Base-by-base conservation (phyloP, 1,140 invertebrate genomes). In the Megathymus violae region DNA sequence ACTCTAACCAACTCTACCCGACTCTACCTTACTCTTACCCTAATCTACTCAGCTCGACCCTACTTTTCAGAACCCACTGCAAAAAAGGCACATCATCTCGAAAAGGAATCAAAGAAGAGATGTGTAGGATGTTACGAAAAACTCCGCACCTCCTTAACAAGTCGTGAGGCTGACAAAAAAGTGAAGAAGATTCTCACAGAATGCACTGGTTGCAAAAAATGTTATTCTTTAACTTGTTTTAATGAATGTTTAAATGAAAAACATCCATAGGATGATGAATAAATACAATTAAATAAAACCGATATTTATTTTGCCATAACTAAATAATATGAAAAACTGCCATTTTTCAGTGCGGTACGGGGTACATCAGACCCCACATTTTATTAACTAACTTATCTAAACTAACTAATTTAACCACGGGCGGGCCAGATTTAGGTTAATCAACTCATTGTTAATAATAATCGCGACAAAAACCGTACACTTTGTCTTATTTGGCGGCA, bases 161-260 rank as follows among this genome's bases (percentile, higher is more conserved):
- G 51, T 63, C 63, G 68, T 52, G 60, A 66, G 27, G 64, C 63
- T 22, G 63, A 70, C 27, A 66, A 63, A 63, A 70, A 64, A 70
- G 11, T 19, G 0, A 70, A 66, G 16, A 70, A 70, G 47, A 66
- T 63, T 60, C 27, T 70, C 13, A 66, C 68, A 9, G 25, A 66
- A 47, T 70, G 64, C 38, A 61, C 15, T 46, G 38, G 5, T 38
- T 70, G 68, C 60, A 66, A 70, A 63, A 70, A 63, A 63, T 63
- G 10, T 66, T 70, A 56, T 63, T 66, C 60, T 70, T 16, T 70
- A 34, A 19, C 44, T 15, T 67, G 65, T n/a, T n/a, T n/a, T n/a
- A n/a, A n/a, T n/a, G n/a, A n/a, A n/a, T n/a, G n/a, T 67, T 67
- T 67, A 22, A 62, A 62, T 48, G 31, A 67, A 62, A 67, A 67